Evolutionary conservation across 2,888 invertebrate species (phyloP), one percentile per base, ranked within the genome.

Genomic region (Osedax fenrisi): DNA sequence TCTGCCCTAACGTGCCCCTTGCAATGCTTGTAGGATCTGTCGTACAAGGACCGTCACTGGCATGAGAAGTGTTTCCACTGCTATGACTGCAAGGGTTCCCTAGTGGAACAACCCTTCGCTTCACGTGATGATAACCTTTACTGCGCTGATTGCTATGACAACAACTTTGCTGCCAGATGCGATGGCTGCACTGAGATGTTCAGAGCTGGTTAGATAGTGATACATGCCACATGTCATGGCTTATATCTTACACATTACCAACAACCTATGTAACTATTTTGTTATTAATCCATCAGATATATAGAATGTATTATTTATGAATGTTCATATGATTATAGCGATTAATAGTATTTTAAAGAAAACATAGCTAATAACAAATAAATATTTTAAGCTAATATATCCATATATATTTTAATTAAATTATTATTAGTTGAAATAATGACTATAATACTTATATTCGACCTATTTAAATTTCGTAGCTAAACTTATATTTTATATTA

Each of bases 1-100:
- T 17, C 17, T 17, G 41, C 17, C 41, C 41, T 10, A 41, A 5
- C 41, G 41, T 41, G 17, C 5, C 41, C 41, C 17, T 17, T 41
- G 10, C 41, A n/a, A n/a, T n/a, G 23, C 26, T 17, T 26, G n/a
- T 88, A 98, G 97, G 98, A 98, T 88, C 89, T 98, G 87, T 97
- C 97, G 80, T 98, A 98, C 90, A 98, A 98, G 88, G 97, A 98
- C 87, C 94, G 95, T 88, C 98, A 98, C 87, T 98, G 98, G 98
- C 98, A 98, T 86, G 97, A 98, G 87, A 92, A 93, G 73, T 98
- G 98, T 86, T 98, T 99, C 90, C 89, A 96, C 82, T 98, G 98
- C 89, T 91, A 90, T 86, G 94, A 94, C 87, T 98, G 98, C 88
- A 91, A 93, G 85, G 91, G 94, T 82, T 94, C 95, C 77, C 89